Evolutionary conservation across 2,888 invertebrate species (phyloP).

Genomic region (Ctena decussata): DNA sequence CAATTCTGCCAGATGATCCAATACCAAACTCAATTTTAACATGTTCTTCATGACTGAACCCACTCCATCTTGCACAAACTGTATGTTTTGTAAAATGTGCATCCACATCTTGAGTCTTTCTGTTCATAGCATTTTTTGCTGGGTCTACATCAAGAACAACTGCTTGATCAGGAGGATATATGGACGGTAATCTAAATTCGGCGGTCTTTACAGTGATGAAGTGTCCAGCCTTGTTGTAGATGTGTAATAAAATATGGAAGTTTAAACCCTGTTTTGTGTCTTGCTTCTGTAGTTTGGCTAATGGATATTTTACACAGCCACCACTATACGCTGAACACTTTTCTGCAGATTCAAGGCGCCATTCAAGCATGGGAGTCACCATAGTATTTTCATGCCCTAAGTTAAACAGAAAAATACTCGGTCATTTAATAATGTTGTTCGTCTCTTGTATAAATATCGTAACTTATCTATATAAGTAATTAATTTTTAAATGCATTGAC

Average conservation of each 20-base stretch:
- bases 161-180: constrained; percentile 65
- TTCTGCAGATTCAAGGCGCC: constrained; percentile 29
- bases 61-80: constrained; percentile 49
- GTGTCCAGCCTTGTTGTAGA: constrained; percentile 63
- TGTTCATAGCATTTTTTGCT: background rate
- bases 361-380: constrained; percentile 39
- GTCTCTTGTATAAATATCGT: background rate
- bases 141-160: constrained; percentile 56
- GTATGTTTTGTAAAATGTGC: constrained; percentile 32
- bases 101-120: background rate
- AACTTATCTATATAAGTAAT: no score
- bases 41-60: constrained; percentile 49
- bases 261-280: constrained; percentile 31
- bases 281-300: constrained; percentile 41
- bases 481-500: no score
- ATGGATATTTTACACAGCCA: constrained; percentile 47
- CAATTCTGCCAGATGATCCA: constrained; percentile 8
- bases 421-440: background rate
- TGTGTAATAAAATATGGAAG: constrained; percentile 40
- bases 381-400: constrained; percentile 25
- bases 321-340: constrained; percentile 19
- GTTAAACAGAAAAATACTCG: no score
- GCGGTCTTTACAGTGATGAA: constrained; percentile 26
- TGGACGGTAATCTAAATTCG: constrained; percentile 56
- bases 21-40: constrained; percentile 39